Percentiles rank a stretch among this genome's conserved stretches.
phyloP scores from a whole-genome alignment of 2,888 invertebrate genomes.

The Andrena fulva region DNA sequence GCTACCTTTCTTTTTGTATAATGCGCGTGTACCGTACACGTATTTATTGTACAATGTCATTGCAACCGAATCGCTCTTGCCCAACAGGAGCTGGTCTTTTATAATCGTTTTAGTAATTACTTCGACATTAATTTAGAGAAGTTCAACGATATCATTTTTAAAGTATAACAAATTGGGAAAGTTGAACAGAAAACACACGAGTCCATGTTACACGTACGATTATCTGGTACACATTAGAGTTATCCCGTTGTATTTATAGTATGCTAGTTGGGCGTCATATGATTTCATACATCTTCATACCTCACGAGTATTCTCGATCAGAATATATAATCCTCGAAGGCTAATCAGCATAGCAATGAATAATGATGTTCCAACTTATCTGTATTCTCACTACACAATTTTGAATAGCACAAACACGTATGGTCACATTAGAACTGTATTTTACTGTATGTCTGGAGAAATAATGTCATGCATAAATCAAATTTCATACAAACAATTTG shows the following conservation, averaged over 20 bases:
- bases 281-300: constrained; percentile 45
- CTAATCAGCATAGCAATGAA: constrained; percentile 20
- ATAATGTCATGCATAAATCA: constrained; percentile 70
- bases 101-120: constrained; percentile 30
- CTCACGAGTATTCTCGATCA: constrained; percentile 29
- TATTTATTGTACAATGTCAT: constrained; percentile 27
- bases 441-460: constrained; percentile 52
- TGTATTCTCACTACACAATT: constrained; percentile 37
- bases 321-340: constrained; percentile 36
- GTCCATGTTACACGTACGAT: no score
- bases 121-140: constrained; percentile 10
- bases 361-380: constrained; percentile 25
- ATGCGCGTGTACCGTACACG: constrained; percentile 24
- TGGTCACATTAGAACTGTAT: constrained; percentile 43
- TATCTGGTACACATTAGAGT: constrained; percentile 16
- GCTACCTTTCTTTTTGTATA: constrained; percentile 2
- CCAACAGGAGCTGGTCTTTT: constrained; percentile 14
- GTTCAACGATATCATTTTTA: constrained; percentile 6
- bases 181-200: no score
- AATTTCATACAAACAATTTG: constrained; percentile 58
- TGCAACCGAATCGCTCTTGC: constrained; percentile 29
- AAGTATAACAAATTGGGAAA: no score
- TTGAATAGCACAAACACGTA: constrained; percentile 22
- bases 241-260: constrained; percentile 1
- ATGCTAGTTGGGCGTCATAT: constrained; percentile 13